Conservation (phyloP, 2,797 vertebrate genomes). For the Lepus townsendii region DNA sequence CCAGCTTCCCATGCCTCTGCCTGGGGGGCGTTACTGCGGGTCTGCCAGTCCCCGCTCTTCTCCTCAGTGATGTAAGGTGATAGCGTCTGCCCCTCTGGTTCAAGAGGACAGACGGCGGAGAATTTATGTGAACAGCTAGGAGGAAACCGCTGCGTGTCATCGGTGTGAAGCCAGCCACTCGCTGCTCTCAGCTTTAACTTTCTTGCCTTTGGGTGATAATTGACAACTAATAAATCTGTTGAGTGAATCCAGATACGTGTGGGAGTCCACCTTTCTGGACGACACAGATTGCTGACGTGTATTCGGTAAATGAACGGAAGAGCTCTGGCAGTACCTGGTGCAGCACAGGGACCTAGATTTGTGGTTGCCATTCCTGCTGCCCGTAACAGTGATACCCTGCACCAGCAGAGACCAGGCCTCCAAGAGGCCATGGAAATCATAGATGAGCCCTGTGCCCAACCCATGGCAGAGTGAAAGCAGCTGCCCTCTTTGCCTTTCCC, state of each 20-base stretch:
- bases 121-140: not conserved
- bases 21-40: not conserved
- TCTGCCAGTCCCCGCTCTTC: not conserved
- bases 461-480: rapidly evolving
- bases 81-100: not conserved
- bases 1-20: not conserved
- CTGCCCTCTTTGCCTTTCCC: not conserved
- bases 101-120: not conserved
- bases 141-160: rapidly evolving
- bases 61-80: not conserved
- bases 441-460: not conserved
- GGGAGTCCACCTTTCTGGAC: not conserved
- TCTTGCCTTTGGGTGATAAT: not conserved
- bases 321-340: not conserved
- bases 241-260: not conserved
- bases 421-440: not conserved
- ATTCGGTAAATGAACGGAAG: not conserved
- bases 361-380: too few relatives aligned
- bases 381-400: not conserved
- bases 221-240: not conserved
- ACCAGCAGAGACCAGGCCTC: not conserved
- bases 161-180: not conserved
- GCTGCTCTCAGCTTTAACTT: not conserved
- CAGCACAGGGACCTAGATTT: not conserved
- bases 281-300: not conserved